These are phyloP conservation scores for Lonchura striata DNA, from an alignment of 2,113 vertebrate species.

Conservation along the genomic window DNA sequence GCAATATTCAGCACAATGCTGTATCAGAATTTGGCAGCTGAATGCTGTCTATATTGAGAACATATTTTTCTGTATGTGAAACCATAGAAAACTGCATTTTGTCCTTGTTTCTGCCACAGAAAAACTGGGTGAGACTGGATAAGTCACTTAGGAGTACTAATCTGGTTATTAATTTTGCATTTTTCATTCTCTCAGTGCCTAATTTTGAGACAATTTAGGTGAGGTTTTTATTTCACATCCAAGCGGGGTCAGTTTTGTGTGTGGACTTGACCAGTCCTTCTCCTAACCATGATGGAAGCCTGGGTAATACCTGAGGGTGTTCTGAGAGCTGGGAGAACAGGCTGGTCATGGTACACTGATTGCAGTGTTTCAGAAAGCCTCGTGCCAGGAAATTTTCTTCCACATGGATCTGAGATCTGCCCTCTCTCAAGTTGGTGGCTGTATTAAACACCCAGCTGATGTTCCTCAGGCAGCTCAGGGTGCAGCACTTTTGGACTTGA, in stretches of 20 bases:
- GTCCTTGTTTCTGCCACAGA: not conserved
- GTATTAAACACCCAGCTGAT: not conserved
- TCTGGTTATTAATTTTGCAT: not conserved
- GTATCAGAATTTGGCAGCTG: not conserved
- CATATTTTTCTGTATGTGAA: not conserved
- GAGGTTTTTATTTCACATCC: not conserved
- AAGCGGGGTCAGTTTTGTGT: not conserved
- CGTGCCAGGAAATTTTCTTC: not conserved
- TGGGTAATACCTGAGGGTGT: not conserved
- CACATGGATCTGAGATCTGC: rapidly evolving
- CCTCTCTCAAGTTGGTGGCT: not conserved
- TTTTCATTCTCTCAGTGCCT: not conserved
- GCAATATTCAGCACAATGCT: not conserved
- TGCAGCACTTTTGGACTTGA: not conserved
- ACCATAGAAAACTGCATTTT: not conserved
- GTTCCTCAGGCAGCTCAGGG: not conserved
- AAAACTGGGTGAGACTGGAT: not conserved
- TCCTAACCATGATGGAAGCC: not conserved
- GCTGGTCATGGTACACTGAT: not conserved
- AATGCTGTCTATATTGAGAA: not conserved
- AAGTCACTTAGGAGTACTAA: not conserved
- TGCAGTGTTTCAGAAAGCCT: not conserved
- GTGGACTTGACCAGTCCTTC: not conserved
- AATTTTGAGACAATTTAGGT: not conserved
- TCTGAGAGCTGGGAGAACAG: not conserved